Evolutionary conservation across 2,888 invertebrate genomes (phyloP).

Genomic region (Doris montereyensis): DNA sequence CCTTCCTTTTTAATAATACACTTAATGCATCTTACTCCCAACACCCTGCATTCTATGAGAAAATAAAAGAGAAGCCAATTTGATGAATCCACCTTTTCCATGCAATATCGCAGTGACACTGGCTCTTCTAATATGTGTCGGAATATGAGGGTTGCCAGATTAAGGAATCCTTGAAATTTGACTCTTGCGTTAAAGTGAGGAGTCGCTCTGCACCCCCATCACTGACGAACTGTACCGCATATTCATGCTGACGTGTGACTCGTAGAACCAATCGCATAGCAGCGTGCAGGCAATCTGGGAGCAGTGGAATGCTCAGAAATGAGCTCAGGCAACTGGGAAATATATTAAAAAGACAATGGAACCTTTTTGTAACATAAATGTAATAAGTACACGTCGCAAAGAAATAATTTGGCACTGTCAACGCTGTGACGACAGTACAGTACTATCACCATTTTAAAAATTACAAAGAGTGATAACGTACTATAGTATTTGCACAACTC

Average conservation of each 20-base stretch:
- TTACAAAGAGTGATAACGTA: no score
- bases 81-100: constrained; percentile 82
- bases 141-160: constrained; percentile 83
- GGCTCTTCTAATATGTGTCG: constrained; percentile 87
- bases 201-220: constrained; percentile 83
- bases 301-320: constrained; percentile 80
- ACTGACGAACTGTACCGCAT: constrained; percentile 82
- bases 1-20: no score
- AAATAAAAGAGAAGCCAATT: no score
- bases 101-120: constrained; percentile 80
- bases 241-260: constrained; percentile 82
- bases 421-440: no score
- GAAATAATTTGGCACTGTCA: no score
- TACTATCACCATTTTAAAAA: no score
- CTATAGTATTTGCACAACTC: no score
- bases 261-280: constrained; percentile 83
- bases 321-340: constrained; percentile 78
- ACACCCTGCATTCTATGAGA: no score
- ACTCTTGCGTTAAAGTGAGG: constrained; percentile 81
- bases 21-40: no score
- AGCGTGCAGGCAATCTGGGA: constrained; percentile 85
- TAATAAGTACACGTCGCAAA: no score
- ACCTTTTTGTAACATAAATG: no score
- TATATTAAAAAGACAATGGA: neutral
- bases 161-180: constrained; percentile 82